A percentile compares a stretch with the other conserved stretches of the same genome.
phyloP scores from a whole-genome alignment of 1,140 invertebrate species.

The Caenorhabditis inopinata region DNA sequence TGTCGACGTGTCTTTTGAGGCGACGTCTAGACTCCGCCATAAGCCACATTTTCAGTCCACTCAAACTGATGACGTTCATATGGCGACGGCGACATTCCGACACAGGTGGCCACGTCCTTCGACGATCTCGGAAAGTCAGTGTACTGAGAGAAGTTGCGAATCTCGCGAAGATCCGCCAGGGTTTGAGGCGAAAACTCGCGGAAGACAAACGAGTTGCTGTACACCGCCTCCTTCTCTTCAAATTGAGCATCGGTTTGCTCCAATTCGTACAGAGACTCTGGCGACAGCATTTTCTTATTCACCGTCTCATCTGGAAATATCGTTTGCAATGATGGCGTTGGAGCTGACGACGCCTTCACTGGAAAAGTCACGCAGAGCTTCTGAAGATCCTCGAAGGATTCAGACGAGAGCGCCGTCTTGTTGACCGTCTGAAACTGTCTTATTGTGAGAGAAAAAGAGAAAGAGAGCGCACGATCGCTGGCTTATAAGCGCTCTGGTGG shows the following conservation, averaged over 20 bases:
- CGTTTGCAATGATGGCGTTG: background rate
- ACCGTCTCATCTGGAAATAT: background rate
- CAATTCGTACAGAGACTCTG: background rate
- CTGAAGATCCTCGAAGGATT: background rate
- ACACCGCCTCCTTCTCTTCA: background rate
- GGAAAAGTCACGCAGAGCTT: background rate
- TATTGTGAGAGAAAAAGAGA: too few relatives aligned
- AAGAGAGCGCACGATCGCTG: too few relatives aligned
- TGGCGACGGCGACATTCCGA: background rate
- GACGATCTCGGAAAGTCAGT: background rate
- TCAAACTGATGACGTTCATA: background rate
- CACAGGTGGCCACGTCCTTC: background rate
- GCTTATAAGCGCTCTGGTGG: too few relatives aligned
- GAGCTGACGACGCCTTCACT: background rate
- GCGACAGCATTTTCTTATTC: background rate
- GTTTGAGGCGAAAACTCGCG: background rate
- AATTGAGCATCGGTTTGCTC: background rate
- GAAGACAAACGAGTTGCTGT: background rate
- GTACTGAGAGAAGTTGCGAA: constrained; percentile 19
- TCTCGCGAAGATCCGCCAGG: background rate
- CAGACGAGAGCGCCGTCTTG: background rate
- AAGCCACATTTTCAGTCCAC: constrained; percentile 14
- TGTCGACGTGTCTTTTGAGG: too few relatives aligned
- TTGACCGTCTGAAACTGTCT: background rate
- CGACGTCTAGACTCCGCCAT: background rate